Evolutionary conservation across 2,888 invertebrate species (phyloP), one percentile per base, ranked within the genome.

Genomic region (Ornithoptera priamus): DNA sequence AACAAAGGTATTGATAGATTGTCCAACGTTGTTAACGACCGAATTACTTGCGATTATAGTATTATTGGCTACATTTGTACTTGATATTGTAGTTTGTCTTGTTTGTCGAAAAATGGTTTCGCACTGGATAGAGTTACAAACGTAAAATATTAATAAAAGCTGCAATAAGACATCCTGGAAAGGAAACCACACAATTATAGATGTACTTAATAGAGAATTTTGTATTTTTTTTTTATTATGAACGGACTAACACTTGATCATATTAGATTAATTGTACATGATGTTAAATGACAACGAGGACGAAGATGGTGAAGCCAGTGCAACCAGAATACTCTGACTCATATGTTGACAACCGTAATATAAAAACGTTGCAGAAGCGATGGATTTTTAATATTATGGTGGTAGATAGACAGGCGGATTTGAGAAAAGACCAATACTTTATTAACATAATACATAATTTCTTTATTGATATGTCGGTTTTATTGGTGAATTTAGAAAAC

Each of bases 11-110:
- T 53, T 53, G 59, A 59, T 59, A 12, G 24, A 30, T 20, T 53
- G 53, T 24, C 63, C 63, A 53, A 63, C 50, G 18, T 63, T 63
- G 18, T 63, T 63, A 2, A 63, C 50, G 17, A 30, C 36, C 3
- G 64, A 64, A 1, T 64, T 64, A 2, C 42, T 56, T n/a, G 65
- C 65, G 8, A n/a, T 24, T 3, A 66, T 17, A 50, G 24, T 17
- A 46, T 46, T 66, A 8, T 22, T 42, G 17, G 65, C 18, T 18
- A 50, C 1, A 30, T 63, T 63, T 30, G 12, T 24, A 53, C 30
- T 50, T 24, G 62, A 12, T 46, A 6, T 15, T 17, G 30, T 8
- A 6, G 53, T 17, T 18, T 53, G 53, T 10, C 30, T 24, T 36
- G 6, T 1, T 8, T 17, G 24, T 24, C 42, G 58, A n/a, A 7